Conservation (phyloP, 1,140 invertebrate species). For the Notospermus geniculatus region DNA sequence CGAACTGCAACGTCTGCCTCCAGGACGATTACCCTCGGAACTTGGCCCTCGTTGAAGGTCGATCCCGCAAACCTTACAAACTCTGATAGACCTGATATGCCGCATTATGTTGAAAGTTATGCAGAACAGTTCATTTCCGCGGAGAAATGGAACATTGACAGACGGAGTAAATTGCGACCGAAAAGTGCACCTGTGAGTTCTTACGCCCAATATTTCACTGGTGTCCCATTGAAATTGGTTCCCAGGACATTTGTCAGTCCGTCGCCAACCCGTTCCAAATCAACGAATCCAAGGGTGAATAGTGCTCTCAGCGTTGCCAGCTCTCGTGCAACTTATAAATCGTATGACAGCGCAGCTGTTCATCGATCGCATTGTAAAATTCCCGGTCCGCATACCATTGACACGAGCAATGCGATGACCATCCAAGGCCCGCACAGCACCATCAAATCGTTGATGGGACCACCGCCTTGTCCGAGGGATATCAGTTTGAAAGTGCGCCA, state of each 20-base stretch:
- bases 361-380: constrained; percentile 29
- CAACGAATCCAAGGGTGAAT: constrained; percentile 9
- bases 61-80: too few relatives aligned
- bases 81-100: constrained; percentile 8
- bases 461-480: constrained; percentile 28
- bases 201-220: constrained; percentile 27
- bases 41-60: too few relatives aligned
- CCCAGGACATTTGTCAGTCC: too few relatives aligned
- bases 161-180: background rate
- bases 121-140: too few relatives aligned
- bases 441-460: constrained; percentile 34
- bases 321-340: constrained; percentile 16
- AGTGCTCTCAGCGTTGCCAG: constrained; percentile 24
- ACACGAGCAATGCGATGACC: constrained; percentile 26
- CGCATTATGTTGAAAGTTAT: too few relatives aligned
- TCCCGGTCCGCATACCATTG: constrained; percentile 24
- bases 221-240: too few relatives aligned
- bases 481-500: constrained; percentile 31
- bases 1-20: background rate
- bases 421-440: constrained; percentile 37
- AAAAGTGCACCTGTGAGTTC: constrained; percentile 25
- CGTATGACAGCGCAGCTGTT: constrained; percentile 13
- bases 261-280: too few relatives aligned
- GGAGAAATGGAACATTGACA: too few relatives aligned
- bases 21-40: background rate